phyloP scores from a whole-genome alignment of 2,797 vertebrate species.

The Champsocephalus esox region DNA sequence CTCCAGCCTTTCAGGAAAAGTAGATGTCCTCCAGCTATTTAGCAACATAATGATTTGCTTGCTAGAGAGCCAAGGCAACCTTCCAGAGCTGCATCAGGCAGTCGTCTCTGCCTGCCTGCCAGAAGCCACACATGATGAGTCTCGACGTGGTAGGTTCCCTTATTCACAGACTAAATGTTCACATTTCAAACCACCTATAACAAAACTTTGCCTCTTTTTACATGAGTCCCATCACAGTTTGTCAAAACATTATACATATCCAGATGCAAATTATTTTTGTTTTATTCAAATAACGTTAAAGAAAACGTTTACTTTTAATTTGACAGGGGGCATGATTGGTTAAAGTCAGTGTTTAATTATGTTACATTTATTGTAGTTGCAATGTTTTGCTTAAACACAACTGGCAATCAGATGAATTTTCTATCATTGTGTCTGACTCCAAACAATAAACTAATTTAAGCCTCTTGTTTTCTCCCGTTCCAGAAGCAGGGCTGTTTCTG shows the following conservation, averaged over 20 bases:
- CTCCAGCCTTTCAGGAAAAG: background rate
- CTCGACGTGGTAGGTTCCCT: constrained; percentile 82
- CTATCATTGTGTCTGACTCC: background rate
- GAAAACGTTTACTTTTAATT: background rate
- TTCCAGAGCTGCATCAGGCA: constrained; percentile 53
- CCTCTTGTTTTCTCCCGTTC: constrained; percentile 39
- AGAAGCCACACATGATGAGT: constrained; percentile 49
- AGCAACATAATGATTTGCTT: constrained; percentile 87
- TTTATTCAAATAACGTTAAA: background rate
- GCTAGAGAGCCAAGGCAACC: constrained; percentile 73
- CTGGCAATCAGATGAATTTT: background rate
- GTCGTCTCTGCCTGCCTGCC: constrained; percentile 69
- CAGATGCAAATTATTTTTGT: too few species aligned
- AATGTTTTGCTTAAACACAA: background rate
- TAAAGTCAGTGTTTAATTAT: background rate
- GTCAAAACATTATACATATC: background rate
- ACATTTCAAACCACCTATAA: background rate
- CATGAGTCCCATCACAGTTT: background rate
- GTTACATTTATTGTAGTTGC: constrained; percentile 4
- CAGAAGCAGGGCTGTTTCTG: constrained; percentile 78
- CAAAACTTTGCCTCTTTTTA: background rate
- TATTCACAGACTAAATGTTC: background rate
- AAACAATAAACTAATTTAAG: background rate
- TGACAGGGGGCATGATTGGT: background rate
- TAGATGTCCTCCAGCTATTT: constrained; percentile 75